Evolutionary conservation across 2,797 vertebrate species (phyloP), one percentile per base, ranked within the genome.

Genomic region (Cheirogaleus major): DNA sequence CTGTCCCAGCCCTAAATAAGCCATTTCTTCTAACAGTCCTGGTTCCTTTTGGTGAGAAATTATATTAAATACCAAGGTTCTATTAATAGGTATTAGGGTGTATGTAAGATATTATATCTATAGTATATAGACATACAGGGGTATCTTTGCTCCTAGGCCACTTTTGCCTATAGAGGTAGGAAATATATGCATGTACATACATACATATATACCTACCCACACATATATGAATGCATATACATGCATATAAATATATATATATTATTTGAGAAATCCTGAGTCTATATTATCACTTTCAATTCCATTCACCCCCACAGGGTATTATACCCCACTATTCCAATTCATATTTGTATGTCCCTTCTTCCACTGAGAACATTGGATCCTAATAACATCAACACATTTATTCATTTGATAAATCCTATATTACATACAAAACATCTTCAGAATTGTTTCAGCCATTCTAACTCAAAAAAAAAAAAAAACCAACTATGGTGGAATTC

Each of bases 271-370:
- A 93, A 93, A 87, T 90, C 52, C n/a, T 84, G n/a, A 61, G 61
- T 93, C n/a, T 69, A 93, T 18, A 65, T n/a, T n/a, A 93, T 78
- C 89, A 86, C 50, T 93, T 87, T 91, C n/a, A 43, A 78, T 78
- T 88, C 17, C 41, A 89, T 59, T 50, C 59, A 69, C 41, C 45
- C 27, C 73, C 22, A 50, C 1, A 63, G 50, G 41, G 17, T 73
- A 38, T 45, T 61, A 65, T n/a, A 65, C 50, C 11, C 38, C 38
- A 86, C n/a, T 61, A 83, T 41, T 86, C 78, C 83, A 93, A 45
- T 32, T 86, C 30, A 52, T 73, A 63, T 83, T 69, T 93, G 1
- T 65, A 55, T 70, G 85, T 79, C 38, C 35, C 15, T 91, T 78
- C 18, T 52, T 93, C 75, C 38, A 70, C 0, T 78, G 38, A 93